Conservation (phyloP, 2,888 invertebrate genomes). For the Ischnura elegans region DNA sequence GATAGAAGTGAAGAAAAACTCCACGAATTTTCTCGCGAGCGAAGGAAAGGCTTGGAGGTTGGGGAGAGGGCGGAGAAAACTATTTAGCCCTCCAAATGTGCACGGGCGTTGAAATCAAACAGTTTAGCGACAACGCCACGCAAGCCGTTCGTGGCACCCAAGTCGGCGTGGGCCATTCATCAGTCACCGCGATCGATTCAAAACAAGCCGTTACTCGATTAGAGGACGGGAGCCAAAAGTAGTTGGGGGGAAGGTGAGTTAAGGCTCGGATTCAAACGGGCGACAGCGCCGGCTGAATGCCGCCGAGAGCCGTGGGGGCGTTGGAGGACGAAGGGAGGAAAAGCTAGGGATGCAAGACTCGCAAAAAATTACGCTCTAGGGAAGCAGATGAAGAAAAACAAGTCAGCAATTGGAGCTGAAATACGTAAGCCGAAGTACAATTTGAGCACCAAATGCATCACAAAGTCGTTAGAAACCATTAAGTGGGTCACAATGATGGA, state of each 20-base stretch:
- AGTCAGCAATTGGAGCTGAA: not conserved
- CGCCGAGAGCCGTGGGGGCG: no score
- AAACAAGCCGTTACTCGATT: conserved; percentile 33
- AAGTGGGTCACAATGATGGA: no score
- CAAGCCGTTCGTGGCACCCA: not conserved
- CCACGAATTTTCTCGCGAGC: not conserved
- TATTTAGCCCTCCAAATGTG: not conserved
- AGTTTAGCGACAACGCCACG: not conserved
- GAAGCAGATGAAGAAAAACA: not conserved
- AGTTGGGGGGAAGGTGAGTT: not conserved
- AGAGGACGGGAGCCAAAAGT: no score
- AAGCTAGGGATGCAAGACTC: not conserved
- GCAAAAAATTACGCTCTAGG: not conserved
- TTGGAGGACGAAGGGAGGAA: not conserved
- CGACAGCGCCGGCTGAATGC: not conserved
- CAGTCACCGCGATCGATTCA: conserved; percentile 22
- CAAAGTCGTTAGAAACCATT: no score
- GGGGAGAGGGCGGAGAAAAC: not conserved
- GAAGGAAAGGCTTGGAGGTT: not conserved
- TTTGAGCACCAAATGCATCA: no score
- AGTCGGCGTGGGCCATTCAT: conserved; percentile 41
- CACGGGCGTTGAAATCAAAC: not conserved
- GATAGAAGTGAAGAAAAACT: not conserved
- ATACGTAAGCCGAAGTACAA: no score
- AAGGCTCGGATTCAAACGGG: not conserved